These are phyloP conservation scores for Drosophila falleni DNA, from an alignment of 2,888 invertebrate species.

Conservation along the genomic window DNA sequence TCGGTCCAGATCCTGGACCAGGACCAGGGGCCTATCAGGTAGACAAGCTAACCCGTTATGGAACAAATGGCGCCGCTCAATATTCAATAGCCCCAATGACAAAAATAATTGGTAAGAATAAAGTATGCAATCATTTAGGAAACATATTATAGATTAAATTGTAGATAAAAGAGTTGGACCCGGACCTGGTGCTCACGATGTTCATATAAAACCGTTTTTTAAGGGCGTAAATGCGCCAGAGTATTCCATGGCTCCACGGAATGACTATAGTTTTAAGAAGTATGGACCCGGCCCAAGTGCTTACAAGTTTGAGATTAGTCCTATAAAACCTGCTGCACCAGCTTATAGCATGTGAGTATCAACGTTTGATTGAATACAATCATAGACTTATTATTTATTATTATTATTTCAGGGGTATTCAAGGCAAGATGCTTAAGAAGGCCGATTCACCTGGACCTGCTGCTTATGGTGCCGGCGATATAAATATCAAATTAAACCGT, in stretches of 20 bases:
- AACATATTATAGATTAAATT: background rate
- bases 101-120: constrained; percentile 53
- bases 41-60: constrained; percentile 80
- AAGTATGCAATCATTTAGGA: background rate
- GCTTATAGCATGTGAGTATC: constrained; percentile 82
- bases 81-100: constrained; percentile 86
- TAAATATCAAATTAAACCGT: constrained; percentile 62
- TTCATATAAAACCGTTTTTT: constrained; percentile 71
- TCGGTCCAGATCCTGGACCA: constrained; percentile 67
- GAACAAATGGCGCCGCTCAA: constrained; percentile 75
- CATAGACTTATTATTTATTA: background rate
- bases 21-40: constrained; percentile 82
- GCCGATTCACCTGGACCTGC: constrained; percentile 83
- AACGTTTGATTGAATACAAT: background rate
- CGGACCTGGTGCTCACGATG: constrained; percentile 82
- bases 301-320: constrained; percentile 70
- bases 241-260: constrained; percentile 86
- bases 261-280: constrained; percentile 58
- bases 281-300: constrained; percentile 81
- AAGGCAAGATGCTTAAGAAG: constrained; percentile 34
- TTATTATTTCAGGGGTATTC: constrained; percentile 71
- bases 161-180: constrained; percentile 78
- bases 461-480: constrained; percentile 75
- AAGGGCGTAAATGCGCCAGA: constrained; percentile 84
- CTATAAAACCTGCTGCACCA: constrained; percentile 72